phyloP scores from a whole-genome alignment of 2,888 invertebrate genomes.

The Conus canariensis region DNA sequence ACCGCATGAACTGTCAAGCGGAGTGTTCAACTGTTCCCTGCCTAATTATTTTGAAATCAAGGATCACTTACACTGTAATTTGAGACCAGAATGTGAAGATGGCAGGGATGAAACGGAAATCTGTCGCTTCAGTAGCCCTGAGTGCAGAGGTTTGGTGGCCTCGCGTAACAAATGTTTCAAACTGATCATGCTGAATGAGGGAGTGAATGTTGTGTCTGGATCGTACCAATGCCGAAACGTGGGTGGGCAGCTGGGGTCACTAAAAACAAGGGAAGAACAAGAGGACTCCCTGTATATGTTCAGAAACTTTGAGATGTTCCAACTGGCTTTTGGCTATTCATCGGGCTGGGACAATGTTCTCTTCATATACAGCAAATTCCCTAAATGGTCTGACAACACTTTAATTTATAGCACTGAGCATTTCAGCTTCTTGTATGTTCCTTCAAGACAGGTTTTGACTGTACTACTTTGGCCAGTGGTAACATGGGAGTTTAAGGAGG shows the following conservation, averaged over 20 bases:
- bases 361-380: background rate
- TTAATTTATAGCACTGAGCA: background rate
- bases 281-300: background rate
- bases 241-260: background rate
- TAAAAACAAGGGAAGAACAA: conserved; percentile 1
- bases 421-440: background rate
- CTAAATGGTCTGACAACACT: background rate
- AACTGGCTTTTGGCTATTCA: background rate
- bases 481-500: background rate
- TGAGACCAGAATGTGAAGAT: conserved; percentile 11
- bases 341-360: background rate
- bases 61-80: background rate
- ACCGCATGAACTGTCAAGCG: background rate
- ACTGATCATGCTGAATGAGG: background rate
- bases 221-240: background rate
- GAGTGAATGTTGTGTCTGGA: background rate
- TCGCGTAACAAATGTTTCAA: too few relatives aligned
- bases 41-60: background rate
- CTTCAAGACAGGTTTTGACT: background rate
- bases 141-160: background rate
- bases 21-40: background rate
- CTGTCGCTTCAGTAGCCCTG: conserved; percentile 12
- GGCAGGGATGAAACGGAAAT: conserved; percentile 17
- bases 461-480: too few relatives aligned
- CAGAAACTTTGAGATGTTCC: background rate